A percentile compares a stretch with the other conserved stretches of the same genome.
Evolutionary conservation across 1,140 invertebrate species (phyloP).

Genomic region (Anastatus disparis): DNA sequence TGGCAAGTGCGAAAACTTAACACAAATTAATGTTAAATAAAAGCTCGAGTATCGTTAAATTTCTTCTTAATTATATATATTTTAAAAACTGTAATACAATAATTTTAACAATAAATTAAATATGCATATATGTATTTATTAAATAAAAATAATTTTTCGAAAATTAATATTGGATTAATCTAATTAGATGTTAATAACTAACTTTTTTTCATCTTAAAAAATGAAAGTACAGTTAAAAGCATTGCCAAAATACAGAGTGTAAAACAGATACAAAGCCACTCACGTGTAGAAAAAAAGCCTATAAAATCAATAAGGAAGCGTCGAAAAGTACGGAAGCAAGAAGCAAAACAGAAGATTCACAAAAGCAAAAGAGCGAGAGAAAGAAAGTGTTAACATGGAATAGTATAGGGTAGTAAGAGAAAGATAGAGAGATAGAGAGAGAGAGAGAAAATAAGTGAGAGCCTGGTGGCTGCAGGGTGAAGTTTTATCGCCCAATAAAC

Average conservation of each 20-base stretch:
- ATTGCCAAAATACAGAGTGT: too few species aligned
- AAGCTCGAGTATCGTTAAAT: too few species aligned
- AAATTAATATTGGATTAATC: too few species aligned
- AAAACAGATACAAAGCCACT: too few species aligned
- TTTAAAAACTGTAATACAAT: too few species aligned
- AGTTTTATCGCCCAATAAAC: conserved; percentile 33
- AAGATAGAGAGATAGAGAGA: not conserved
- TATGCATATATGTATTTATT: too few species aligned
- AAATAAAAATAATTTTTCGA: too few species aligned
- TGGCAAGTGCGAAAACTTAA: conserved; percentile 5
- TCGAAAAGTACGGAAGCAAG: not conserved
- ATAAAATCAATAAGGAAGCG: conserved; percentile 14
- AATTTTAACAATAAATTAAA: too few species aligned
- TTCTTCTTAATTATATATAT: too few species aligned
- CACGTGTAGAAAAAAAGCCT: not conserved
- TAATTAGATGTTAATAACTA: too few species aligned
- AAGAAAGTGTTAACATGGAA: not conserved
- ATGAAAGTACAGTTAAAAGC: too few species aligned
- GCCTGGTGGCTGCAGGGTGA: conserved; percentile 13
- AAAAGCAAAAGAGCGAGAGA: not conserved
- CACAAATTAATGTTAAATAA: conserved; percentile 22
- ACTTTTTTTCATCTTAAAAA: too few species aligned
- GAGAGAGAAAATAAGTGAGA: not conserved
- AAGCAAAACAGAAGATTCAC: not conserved
- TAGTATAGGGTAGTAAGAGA: not conserved